Percentiles rank a stretch among this genome's conserved stretches.
Evolutionary conservation across 2,888 invertebrate species (phyloP).

Genomic region (Sphaerolaimus hirsutus): DNA sequence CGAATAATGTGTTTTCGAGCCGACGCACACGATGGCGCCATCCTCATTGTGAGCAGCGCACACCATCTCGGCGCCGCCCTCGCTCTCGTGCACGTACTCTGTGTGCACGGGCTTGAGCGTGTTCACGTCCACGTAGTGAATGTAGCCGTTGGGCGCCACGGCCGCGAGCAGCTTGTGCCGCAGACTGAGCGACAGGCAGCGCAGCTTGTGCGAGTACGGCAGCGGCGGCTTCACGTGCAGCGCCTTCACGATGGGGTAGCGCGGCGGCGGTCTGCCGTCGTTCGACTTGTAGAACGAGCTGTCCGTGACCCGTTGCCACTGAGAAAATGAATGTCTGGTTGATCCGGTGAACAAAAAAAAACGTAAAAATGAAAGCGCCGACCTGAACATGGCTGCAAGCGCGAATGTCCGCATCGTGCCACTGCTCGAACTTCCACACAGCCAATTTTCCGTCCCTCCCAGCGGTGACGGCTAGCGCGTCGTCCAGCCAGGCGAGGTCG

Average conservation of each 20-base stretch:
- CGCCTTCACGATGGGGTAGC: conserved; percentile 18
- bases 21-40: conserved; percentile 53
- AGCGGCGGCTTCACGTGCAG: conserved; percentile 16
- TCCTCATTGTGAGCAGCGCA: conserved; percentile 24
- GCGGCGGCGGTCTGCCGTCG: too few relatives aligned
- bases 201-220: conserved; percentile 47
- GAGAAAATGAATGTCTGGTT: background rate
- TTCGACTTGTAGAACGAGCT: background rate
- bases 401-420: conserved; percentile 9
- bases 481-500: conserved; percentile 69
- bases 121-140: conserved; percentile 84
- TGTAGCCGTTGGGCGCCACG: conserved; percentile 67
- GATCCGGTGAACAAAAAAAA: background rate
- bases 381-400: background rate
- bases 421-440: conserved; percentile 53
- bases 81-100: too few relatives aligned
- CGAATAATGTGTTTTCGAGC: conserved; percentile 71
- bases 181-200: conserved; percentile 64
- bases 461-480: conserved; percentile 72
- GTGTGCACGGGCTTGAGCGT: too few relatives aligned
- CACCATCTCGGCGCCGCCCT: too few relatives aligned
- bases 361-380: background rate
- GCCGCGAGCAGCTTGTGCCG: conserved; percentile 54
- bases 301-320: background rate
- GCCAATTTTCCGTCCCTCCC: conserved; percentile 80